phyloP scores from a whole-genome alignment of 2,797 vertebrate genomes.

The Sparus aurata region DNA sequence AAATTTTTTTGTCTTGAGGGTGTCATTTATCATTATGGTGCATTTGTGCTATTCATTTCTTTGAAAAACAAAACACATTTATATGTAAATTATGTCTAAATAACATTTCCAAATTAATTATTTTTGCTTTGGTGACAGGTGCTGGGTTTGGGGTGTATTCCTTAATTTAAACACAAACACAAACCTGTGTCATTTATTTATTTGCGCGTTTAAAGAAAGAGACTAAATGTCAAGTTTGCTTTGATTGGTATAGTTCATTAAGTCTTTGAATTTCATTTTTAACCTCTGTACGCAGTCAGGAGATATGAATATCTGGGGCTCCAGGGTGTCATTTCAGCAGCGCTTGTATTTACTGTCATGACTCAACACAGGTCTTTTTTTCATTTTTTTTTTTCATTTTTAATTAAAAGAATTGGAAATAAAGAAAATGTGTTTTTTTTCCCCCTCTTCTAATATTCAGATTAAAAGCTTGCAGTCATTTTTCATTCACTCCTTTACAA shows the following conservation, averaged over 20 bases:
- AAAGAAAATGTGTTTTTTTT: conserved; percentile 32
- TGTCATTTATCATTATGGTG: conserved; percentile 86
- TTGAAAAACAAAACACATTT: conserved; percentile 90
- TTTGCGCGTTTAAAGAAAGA: conserved; percentile 70
- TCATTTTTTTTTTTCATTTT: conserved; percentile 17
- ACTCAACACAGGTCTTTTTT: conserved; percentile 30
- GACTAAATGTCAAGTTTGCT: conserved; percentile 83
- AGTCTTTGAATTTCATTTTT: conserved; percentile 60
- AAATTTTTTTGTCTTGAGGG: conserved; percentile 90
- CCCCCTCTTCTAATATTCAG: conserved; percentile 8
- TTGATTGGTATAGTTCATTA: conserved; percentile 81
- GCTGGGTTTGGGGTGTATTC: conserved; percentile 67
- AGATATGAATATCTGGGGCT: conserved; percentile 89
- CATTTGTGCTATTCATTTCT: conserved; percentile 86
- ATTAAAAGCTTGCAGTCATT: conserved; percentile 28
- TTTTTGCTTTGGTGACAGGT: conserved; percentile 66
- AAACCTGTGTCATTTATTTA: conserved; percentile 64
- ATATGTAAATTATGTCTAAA: conserved; percentile 94
- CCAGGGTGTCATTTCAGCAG: conserved; percentile 73
- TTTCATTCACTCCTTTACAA: conserved; percentile 51
- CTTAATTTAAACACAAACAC: conserved; percentile 72
- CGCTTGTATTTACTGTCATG: conserved; percentile 70
- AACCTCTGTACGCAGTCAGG: conserved; percentile 76
- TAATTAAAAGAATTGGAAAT: conserved; percentile 3
- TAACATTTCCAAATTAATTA: conserved; percentile 89